A percentile compares a stretch with the other conserved stretches of the same genome.
These are phyloP conservation scores for Dolichomitus sp. DNA, from an alignment of 2,888 invertebrate genomes.

Conservation along the genomic window DNA sequence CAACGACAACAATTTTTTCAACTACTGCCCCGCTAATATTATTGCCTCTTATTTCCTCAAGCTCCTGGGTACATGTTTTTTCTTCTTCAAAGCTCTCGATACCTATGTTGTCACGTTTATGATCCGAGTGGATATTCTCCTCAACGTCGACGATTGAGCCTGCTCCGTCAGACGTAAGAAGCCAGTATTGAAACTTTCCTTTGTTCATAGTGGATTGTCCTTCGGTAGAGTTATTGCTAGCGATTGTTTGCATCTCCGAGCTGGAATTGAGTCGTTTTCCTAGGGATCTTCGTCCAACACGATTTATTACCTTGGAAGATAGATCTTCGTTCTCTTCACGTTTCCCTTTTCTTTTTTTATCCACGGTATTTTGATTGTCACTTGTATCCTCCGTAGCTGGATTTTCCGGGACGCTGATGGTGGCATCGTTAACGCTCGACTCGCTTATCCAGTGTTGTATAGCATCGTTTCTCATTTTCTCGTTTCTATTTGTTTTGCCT, in stretches of 20 bases:
- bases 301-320: conserved; percentile 1
- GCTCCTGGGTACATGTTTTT: background rate
- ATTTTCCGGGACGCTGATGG: background rate
- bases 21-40: background rate
- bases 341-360: background rate
- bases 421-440: background rate
- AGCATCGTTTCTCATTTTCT: background rate
- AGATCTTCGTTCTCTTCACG: background rate
- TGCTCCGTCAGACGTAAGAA: background rate
- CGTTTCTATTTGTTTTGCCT: background rate
- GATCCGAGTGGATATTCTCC: background rate
- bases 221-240: background rate
- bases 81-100: background rate
- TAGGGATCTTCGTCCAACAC: background rate
- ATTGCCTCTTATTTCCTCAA: background rate
- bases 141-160: background rate
- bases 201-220: background rate
- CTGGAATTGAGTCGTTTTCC: background rate
- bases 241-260: background rate
- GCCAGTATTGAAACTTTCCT: background rate
- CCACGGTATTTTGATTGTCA: background rate
- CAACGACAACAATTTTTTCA: background rate
- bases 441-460: background rate
- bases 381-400: background rate
- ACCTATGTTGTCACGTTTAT: background rate